Percentiles rank a stretch among this genome's conserved stretches.
phyloP scores from a whole-genome alignment of 2,113 vertebrate species.

The Anguilla rostrata region DNA sequence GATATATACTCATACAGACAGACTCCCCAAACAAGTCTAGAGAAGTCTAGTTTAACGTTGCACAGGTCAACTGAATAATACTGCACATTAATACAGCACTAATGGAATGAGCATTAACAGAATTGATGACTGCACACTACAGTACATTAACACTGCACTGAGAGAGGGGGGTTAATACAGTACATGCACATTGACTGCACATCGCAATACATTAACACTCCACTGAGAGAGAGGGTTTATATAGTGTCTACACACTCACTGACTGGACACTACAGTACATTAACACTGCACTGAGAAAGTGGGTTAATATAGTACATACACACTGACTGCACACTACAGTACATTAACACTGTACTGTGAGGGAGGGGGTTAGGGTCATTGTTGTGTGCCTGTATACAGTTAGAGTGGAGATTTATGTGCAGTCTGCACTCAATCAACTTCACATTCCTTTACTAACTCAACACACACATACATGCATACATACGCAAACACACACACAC shows the following conservation, averaged over 20 bases:
- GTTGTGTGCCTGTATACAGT: slow-evolving; percentile 74
- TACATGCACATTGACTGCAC: not conserved
- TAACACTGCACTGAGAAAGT: not conserved
- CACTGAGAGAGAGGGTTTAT: slow-evolving; percentile 27
- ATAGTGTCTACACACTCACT: not conserved
- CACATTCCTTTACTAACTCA: slow-evolving; percentile 76
- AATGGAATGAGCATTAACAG: too few relatives aligned
- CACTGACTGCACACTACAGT: slow-evolving; percentile 30
- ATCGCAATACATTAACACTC: slow-evolving; percentile 15
- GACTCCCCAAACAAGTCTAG: too few relatives aligned
- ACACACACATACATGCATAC: slow-evolving; percentile 57
- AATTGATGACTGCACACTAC: too few relatives aligned
- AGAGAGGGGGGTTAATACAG: not conserved
- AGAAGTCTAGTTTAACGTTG: too few relatives aligned
- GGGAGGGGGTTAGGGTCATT: slow-evolving; percentile 59
- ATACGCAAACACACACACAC: slow-evolving; percentile 28
- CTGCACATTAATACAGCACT: too few relatives aligned
- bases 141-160: not conserved
- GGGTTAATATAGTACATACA: not conserved
- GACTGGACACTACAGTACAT: too few relatives aligned
- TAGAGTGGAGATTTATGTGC: slow-evolving; percentile 75
- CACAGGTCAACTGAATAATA: too few relatives aligned
- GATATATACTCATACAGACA: too few relatives aligned
- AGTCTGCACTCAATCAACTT: slow-evolving; percentile 76
- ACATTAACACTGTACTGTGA: slow-evolving; percentile 11